Conservation (phyloP, 92 coral and sea anemone genomes). For the Hydrozoanthus gracilis region DNA sequence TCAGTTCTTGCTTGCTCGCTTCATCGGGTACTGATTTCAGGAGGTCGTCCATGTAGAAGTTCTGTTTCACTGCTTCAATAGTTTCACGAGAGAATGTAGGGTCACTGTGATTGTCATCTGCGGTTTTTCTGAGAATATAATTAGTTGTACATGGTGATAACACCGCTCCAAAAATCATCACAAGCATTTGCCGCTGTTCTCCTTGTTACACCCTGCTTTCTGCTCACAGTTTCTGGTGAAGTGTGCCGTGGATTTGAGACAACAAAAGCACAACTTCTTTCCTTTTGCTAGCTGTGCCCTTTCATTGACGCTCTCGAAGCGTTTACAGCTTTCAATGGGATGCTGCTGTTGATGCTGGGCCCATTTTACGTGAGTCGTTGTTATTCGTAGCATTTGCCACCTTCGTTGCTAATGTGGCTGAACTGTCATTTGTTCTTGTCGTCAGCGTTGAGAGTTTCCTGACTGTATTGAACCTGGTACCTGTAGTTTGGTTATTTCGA, state of each 20-base stretch:
- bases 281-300: slow-evolving; percentile 64
- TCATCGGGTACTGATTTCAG: too few relatives aligned
- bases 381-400: slow-evolving; percentile 22
- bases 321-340: slow-evolving; percentile 57
- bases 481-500: neutral
- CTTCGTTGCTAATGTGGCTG: neutral
- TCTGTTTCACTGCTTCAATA: too few relatives aligned
- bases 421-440: neutral
- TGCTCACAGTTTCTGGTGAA: slow-evolving; percentile 48
- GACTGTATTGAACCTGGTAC: neutral
- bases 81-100: too few relatives aligned
- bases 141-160: too few relatives aligned
- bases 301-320: slow-evolving; percentile 60
- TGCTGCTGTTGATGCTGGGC: slow-evolving; percentile 31
- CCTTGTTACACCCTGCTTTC: slow-evolving; percentile 38
- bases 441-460: neutral
- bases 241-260: slow-evolving; percentile 64
- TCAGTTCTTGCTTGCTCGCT: neutral
- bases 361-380: neutral
- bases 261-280: slow-evolving; percentile 64
- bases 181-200: slow-evolving; percentile 23
- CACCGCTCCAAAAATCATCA: too few relatives aligned
- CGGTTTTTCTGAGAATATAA: too few relatives aligned
- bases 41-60: too few relatives aligned
- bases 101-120: too few relatives aligned